These are phyloP conservation scores for Bacillus rossius DNA, from an alignment of 1,140 invertebrate species.

Conservation along the genomic window DNA sequence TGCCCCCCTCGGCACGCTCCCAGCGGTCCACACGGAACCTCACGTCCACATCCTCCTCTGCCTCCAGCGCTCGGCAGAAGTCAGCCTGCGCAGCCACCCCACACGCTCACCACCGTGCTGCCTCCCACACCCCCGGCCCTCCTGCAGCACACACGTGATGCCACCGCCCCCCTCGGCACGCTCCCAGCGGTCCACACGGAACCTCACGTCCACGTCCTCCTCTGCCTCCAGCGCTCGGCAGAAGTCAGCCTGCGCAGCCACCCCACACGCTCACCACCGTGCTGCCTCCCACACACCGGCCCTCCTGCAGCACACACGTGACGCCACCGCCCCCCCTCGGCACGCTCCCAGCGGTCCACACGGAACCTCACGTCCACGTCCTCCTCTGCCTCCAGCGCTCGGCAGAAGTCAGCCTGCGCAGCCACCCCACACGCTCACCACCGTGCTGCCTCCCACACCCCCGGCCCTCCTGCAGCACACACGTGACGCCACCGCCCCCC, in stretches of 20 bases:
- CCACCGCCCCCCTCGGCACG: slow-evolving; percentile 91
- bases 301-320: slow-evolving; percentile 94
- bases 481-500: slow-evolving; percentile 95
- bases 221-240: slow-evolving; percentile 78
- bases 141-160: slow-evolving; percentile 93
- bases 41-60: slow-evolving; percentile 64
- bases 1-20: slow-evolving; percentile 84
- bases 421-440: no score
- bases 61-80: slow-evolving; percentile 79
- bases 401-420: slow-evolving; percentile 81
- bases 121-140: slow-evolving; percentile 92
- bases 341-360: slow-evolving; percentile 83
- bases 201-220: slow-evolving; percentile 68
- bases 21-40: slow-evolving; percentile 87
- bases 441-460: slow-evolving; percentile 97
- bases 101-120: no score
- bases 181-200: slow-evolving; percentile 83
- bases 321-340: slow-evolving; percentile 94
- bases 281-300: no score
- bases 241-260: slow-evolving; percentile 78
- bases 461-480: slow-evolving; percentile 90
- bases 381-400: slow-evolving; percentile 77
- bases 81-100: no score
- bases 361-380: slow-evolving; percentile 65
- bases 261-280: no score